phyloP scores from a whole-genome alignment of 2,113 vertebrate species.

The Antigone vipio region DNA sequence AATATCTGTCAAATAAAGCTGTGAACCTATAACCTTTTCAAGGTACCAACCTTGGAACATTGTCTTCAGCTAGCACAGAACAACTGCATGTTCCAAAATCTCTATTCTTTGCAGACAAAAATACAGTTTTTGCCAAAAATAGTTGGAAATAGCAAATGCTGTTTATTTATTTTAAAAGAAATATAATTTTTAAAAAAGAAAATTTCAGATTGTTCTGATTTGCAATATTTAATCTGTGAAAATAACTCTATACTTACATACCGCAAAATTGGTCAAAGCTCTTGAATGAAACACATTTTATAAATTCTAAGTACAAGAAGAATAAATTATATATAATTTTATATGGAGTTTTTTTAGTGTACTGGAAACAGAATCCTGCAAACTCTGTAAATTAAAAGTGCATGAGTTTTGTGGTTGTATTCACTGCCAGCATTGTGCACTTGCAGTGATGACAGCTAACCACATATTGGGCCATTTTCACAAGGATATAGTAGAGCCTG shows the following conservation, averaged over 20 bases:
- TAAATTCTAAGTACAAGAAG: not conserved
- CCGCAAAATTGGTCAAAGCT: not conserved
- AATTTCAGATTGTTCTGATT: not conserved
- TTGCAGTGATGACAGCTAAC: not conserved
- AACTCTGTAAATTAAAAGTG: not conserved
- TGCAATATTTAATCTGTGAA: not conserved
- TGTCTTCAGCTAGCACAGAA: not conserved
- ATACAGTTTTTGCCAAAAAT: not conserved
- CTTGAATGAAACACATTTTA: not conserved
- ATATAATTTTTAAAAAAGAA: not conserved
- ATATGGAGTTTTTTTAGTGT: not conserved
- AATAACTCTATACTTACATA: not conserved
- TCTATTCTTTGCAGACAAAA: not conserved
- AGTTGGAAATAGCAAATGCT: not conserved
- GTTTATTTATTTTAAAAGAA: not conserved
- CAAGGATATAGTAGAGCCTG: not conserved
- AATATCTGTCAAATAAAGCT: not conserved
- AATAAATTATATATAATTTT: not conserved
- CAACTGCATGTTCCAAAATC: not conserved
- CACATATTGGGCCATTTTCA: accelerated
- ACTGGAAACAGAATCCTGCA: not conserved
- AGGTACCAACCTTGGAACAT: not conserved
- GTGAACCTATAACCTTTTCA: not conserved
- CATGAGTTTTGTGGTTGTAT: not conserved
- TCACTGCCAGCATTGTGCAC: not conserved